Evolutionary conservation across 2,888 invertebrate genomes (phyloP).

Genomic region (Brenthis daphne): DNA sequence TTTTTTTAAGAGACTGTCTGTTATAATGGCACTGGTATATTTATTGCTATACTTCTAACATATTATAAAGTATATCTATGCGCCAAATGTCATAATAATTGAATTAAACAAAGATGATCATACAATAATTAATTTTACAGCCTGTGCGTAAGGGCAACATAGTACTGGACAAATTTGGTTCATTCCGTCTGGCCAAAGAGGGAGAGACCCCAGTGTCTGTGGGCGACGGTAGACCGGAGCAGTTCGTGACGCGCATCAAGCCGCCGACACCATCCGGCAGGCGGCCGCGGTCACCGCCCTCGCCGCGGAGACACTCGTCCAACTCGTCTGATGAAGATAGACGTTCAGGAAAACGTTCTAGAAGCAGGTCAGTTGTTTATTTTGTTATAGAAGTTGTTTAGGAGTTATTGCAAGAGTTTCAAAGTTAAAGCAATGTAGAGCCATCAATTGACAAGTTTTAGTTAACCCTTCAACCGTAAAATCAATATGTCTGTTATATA

Average conservation of each 20-base stretch:
- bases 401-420: too few species aligned
- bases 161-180: slow-evolving; percentile 88
- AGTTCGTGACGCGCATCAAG: slow-evolving; percentile 77
- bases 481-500: too few species aligned
- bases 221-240: slow-evolving; percentile 76
- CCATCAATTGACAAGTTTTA: too few species aligned
- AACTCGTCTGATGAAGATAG: slow-evolving; percentile 65
- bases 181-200: slow-evolving; percentile 85
- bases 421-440: too few species aligned
- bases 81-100: too few species aligned
- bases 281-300: slow-evolving; percentile 71
- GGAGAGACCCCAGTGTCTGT: slow-evolving; percentile 75
- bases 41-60: too few species aligned
- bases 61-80: too few species aligned
- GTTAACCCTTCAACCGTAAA: too few species aligned
- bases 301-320: slow-evolving; percentile 72
- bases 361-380: slow-evolving; percentile 61
- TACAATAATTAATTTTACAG: background rate
- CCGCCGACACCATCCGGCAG: slow-evolving; percentile 67
- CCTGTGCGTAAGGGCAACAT: slow-evolving; percentile 82
- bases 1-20: too few species aligned
- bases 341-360: slow-evolving; percentile 62
- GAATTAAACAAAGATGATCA: too few species aligned
- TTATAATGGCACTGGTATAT: too few species aligned
- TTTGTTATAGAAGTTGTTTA: background rate